A percentile compares a stretch with the other conserved stretches of the same genome.
Evolutionary conservation across 2,888 invertebrate genomes (phyloP).

Genomic region (Anticlea derivata): DNA sequence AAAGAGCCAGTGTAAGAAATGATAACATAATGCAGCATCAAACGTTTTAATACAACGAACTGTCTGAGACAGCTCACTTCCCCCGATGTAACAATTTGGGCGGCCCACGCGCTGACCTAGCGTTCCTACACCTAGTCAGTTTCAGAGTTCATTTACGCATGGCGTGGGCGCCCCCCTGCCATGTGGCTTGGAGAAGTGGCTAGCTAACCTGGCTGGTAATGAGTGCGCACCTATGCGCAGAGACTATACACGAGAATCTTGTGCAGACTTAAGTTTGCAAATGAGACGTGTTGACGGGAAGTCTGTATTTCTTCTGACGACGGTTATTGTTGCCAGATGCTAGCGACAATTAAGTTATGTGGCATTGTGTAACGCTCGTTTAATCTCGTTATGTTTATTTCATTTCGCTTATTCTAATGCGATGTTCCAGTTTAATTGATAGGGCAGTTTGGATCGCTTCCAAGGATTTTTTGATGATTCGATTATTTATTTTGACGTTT

Average conservation of each 20-base stretch:
- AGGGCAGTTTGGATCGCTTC: conserved; percentile 15
- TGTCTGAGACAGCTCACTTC: neutral
- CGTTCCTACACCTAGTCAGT: conserved; percentile 22
- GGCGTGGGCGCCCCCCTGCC: conserved; percentile 36
- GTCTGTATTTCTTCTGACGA: too few species aligned
- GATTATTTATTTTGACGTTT: conserved; percentile 15
- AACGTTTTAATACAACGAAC: conserved; percentile 9
- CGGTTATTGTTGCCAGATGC: conserved; percentile 20
- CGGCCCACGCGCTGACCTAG: conserved; percentile 33
- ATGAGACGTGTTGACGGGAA: too few species aligned
- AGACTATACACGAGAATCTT: too few species aligned
- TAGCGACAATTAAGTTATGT: conserved; percentile 26
- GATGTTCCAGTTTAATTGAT: conserved; percentile 3
- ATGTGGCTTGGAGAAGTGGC: neutral
- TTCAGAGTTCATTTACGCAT: conserved; percentile 36
- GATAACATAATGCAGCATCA: neutral
- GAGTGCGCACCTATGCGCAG: too few species aligned
- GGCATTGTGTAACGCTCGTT: conserved; percentile 25
- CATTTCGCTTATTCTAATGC: neutral
- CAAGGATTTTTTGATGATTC: conserved; percentile 17
- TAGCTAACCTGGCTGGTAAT: too few species aligned
- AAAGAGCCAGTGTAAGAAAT: neutral
- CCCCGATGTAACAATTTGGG: conserved; percentile 33
- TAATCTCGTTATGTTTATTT: conserved; percentile 24
- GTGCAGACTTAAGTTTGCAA: too few species aligned